Evolutionary conservation across 2,797 vertebrate genomes (phyloP).

Genomic region (Hypotaenidia okinawae): DNA sequence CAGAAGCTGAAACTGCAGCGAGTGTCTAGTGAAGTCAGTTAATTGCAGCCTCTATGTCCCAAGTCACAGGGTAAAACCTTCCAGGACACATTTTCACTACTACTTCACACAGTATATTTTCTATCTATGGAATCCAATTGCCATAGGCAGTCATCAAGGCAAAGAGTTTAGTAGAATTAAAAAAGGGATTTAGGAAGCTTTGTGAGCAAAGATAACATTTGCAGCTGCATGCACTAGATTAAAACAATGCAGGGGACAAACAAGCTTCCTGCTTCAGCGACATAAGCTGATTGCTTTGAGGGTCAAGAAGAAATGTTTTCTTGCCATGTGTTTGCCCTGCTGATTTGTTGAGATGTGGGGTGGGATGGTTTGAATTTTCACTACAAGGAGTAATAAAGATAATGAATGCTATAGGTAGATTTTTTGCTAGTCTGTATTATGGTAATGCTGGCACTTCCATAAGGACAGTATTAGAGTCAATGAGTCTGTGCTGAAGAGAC

Average conservation of each 20-base stretch:
- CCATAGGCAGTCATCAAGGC: slow-evolving; percentile 25
- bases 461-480: background rate
- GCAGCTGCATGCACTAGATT: slow-evolving; percentile 33
- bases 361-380: background rate
- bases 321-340: background rate
- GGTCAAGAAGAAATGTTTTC: background rate
- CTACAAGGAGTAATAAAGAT: background rate
- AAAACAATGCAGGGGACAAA: slow-evolving; percentile 51
- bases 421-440: background rate
- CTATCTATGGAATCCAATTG: slow-evolving; percentile 26
- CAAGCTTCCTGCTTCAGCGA: slow-evolving; percentile 14
- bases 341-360: background rate
- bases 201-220: slow-evolving; percentile 56
- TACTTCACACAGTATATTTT: background rate
- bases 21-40: background rate
- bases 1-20: background rate
- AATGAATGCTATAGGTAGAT: background rate
- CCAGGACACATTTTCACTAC: background rate
- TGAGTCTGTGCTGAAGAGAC: background rate
- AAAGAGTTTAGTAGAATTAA: slow-evolving; percentile 55
- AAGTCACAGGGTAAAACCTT: slow-evolving; percentile 12
- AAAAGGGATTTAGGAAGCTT: slow-evolving; percentile 58
- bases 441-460: background rate
- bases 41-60: background rate
- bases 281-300: slow-evolving; percentile 44